phyloP scores from a whole-genome alignment of 2,888 invertebrate genomes.

The Auanema sp. region DNA sequence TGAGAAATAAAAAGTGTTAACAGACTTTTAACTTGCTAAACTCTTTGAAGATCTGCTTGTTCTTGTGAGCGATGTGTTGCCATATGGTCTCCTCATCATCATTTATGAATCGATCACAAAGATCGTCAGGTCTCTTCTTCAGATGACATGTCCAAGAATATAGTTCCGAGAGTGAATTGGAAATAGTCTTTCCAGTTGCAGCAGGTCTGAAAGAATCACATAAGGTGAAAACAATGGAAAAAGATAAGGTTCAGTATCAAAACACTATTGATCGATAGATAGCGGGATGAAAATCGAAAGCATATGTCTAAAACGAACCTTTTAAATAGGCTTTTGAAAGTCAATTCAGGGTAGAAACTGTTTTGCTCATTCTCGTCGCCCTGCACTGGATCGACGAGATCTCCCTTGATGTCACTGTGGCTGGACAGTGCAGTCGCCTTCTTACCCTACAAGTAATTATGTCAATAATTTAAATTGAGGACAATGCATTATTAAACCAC shows the following conservation, averaged over 20 bases:
- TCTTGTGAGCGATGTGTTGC: constrained; percentile 27
- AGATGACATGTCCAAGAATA: constrained; percentile 11
- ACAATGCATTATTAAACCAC: too few relatives aligned
- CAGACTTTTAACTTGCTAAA: constrained; percentile 20
- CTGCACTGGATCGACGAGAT: too few relatives aligned
- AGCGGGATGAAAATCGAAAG: background rate
- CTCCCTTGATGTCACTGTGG: too few relatives aligned
- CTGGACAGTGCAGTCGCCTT: too few relatives aligned
- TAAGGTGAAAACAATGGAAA: background rate
- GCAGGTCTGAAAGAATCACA: constrained; percentile 1
- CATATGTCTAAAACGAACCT: background rate
- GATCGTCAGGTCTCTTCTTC: constrained; percentile 15
- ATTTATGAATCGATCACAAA: constrained; percentile 19
- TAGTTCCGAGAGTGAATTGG: constrained; percentile 6
- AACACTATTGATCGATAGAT: background rate
- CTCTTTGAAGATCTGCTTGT: constrained; percentile 26
- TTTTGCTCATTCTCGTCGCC: too few relatives aligned
- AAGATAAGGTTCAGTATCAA: background rate
- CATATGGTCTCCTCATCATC: constrained; percentile 24
- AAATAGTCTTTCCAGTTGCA: background rate
- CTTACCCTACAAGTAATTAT: too few relatives aligned
- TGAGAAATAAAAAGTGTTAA: background rate
- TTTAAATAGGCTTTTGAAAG: too few relatives aligned
- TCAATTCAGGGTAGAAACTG: too few relatives aligned
- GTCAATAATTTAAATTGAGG: too few relatives aligned